Percentiles rank a stretch among this genome's conserved stretches.
phyloP scores from a whole-genome alignment of 2,797 vertebrate genomes.

The Chiroxiphia lanceolata region DNA sequence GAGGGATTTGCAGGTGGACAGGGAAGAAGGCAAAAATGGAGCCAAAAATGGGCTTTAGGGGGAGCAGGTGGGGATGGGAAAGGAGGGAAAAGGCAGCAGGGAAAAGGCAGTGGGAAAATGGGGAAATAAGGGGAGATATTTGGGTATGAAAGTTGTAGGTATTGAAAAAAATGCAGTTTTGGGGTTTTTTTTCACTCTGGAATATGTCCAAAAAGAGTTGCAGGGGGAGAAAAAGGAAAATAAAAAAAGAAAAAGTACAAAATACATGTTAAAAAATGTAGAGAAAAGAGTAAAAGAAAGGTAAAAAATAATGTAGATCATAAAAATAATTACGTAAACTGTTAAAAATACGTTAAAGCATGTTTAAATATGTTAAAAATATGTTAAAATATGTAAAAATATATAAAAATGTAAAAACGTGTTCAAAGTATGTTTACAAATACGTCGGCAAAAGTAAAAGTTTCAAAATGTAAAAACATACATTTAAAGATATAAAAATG shows the following conservation, averaged over 20 bases:
- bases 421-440: background rate
- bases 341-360: background rate
- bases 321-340: background rate
- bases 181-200: rapidly evolving
- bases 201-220: background rate
- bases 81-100: background rate
- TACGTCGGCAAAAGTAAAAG: background rate
- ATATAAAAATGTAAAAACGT: background rate
- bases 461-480: background rate
- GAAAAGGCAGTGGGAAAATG: background rate
- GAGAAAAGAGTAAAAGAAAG: background rate
- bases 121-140: background rate
- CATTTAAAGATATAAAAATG: rapidly evolving
- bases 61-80: background rate
- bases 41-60: background rate
- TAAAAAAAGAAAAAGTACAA: background rate
- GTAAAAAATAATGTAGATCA: background rate
- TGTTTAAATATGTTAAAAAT: too few species aligned
- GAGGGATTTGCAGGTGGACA: background rate
- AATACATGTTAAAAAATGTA: background rate
- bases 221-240: rapidly evolving
- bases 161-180: background rate
- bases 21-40: background rate
- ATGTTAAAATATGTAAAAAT: background rate
- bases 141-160: background rate